phyloP scores from a whole-genome alignment of 2,113 vertebrate genomes.

The Menura novaehollandiae region DNA sequence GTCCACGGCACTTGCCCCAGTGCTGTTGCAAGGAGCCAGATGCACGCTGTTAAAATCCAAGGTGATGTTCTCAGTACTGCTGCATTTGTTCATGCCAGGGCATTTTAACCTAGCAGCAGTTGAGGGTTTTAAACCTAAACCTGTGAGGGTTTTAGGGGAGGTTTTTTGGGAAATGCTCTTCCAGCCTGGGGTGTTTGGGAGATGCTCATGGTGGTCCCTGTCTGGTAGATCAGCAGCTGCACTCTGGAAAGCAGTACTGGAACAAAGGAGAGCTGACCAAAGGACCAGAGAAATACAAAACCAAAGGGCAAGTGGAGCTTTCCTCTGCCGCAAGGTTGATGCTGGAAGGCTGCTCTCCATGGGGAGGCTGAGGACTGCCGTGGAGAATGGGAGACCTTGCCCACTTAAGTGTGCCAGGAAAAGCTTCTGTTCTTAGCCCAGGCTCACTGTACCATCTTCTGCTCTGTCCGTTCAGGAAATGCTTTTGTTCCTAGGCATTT shows the following conservation, averaged over 20 bases:
- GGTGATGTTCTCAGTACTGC: neutral
- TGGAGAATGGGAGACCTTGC: neutral
- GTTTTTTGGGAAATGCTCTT: neutral
- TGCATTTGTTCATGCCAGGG: neutral
- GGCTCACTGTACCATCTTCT: neutral
- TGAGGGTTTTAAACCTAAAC: neutral
- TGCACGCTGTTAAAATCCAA: neutral
- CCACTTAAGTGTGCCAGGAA: neutral
- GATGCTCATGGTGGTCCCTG: neutral
- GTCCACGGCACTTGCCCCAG: accelerated
- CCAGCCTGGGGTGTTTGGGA: neutral
- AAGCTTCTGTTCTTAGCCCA: neutral
- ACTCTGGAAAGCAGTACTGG: neutral
- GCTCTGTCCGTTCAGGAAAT: neutral
- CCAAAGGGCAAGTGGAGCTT: neutral
- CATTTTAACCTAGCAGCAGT: neutral
- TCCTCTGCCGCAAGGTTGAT: accelerated
- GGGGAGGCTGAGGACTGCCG: neutral
- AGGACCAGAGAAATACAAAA: neutral
- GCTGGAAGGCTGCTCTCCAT: neutral
- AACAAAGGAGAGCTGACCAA: neutral
- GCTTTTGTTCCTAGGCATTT: neutral
- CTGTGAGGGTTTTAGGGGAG: neutral
- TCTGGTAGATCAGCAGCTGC: neutral
- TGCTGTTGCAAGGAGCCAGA: neutral